Base-by-base conservation (phyloP, 2,888 invertebrate genomes). In the Thysanoteuthis rhombus region DNA sequence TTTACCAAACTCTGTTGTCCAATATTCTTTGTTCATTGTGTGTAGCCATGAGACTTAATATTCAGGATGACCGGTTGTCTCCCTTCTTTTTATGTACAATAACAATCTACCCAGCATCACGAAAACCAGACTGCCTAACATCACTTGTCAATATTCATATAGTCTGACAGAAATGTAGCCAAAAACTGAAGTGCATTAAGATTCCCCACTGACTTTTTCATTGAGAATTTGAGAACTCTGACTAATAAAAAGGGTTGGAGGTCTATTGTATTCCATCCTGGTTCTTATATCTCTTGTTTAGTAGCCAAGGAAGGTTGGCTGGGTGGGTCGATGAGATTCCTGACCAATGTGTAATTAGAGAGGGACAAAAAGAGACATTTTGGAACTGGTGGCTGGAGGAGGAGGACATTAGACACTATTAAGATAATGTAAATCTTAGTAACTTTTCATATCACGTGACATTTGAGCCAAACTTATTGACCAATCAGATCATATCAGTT, bases 261-360 rank as follows among this genome's bases (percentile, higher is more conserved):
- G 75, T 75, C 75, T 75, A n/a, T 75, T 75, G 75, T 75, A 75
- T n/a, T 75, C n/a, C 75, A 75, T 75, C n/a, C 36, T 75, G 75
- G n/a, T n/a, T 75, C 75, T 75, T 75, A n/a, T 75, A 75, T 75
- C n/a, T 75, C n/a, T 75, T 75, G 75, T 75, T 75, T 75, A 75
- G 75, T n/a, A 36, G 75, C 16, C 75, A 75, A 4, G 16, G n/a
- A 36, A 36, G 75, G n/a, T 3, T 1, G 12, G 75, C 1, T n/a
- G 19, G n/a, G n/a, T n/a, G n/a, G n/a, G n/a, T n/a, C 25, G 75
- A 36, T 75, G 16, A 75, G n/a, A 75, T 75, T 75, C n/a, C 75
- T 36, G 75, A 36, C 75, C 75, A 75, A 36, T 75, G 75, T n/a
- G 75, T 75, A 75, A 75, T 75, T n/a, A 75, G n/a, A n/a, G 75